Evolutionary conservation across 2,888 invertebrate genomes (phyloP), one percentile per base, ranked within the genome.

Genomic region (Nysson spinosus): DNA sequence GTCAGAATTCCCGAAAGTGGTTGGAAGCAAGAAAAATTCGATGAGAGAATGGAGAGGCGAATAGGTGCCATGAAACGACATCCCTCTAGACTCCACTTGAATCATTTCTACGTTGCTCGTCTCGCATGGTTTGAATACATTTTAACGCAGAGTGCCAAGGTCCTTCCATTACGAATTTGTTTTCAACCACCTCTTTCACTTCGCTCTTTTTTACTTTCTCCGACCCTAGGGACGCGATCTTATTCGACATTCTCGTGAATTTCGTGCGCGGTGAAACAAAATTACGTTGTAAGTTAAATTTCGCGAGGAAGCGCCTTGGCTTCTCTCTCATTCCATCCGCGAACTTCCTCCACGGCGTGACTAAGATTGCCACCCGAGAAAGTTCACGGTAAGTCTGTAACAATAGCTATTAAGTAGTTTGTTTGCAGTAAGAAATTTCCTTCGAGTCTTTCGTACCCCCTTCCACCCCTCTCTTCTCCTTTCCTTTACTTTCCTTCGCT

Each of bases 341-440:
- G 34, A 54, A 55, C 49, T 54, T 54, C 37, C 12, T 20, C 28
- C 50, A 17, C 35, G 16, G 30, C 50, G 24, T 46, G 35, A 35
- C 51, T 42, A 39, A 67, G 34, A 63, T 55, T 52, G 56, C 28
- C 61, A 46, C 42, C 42, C 47, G 46, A 54, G 63, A 71, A 71
- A 78, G 62, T 75, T 75, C 69, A 63, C 64, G 63, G 67, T 66
- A 70, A 65, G 64, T 65, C 71, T 58, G 68, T 66, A 78, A 79
- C 79, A 79, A 78, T 75, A 72, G 73, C 74, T 77, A 78, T 79
- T 76, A 80, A 77, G 75, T 78, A 82, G 76, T 79, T 79, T 80
- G 79, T 81, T 80, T 79, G 77, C 73, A 72, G 75, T 72, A 66
- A 79, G 79, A 72, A 79, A 78, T 77, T 79, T 67, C 61, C 72